A percentile compares a stretch with the other conserved stretches of the same genome.
Conservation (phyloP, 2,797 vertebrate species). For the Halcyon smyrnensis region DNA sequence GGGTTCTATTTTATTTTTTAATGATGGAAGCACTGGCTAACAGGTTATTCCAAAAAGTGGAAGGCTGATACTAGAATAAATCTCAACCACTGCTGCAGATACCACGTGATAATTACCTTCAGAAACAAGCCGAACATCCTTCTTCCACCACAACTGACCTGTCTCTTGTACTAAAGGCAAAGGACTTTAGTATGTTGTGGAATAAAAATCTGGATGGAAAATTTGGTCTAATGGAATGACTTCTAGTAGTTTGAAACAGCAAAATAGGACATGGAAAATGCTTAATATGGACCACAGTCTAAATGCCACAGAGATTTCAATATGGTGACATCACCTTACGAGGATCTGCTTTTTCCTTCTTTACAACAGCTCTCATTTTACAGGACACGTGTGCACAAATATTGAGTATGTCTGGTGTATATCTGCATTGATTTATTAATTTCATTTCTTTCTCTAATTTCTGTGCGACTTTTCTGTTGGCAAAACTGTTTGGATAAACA, state of each 20-base stretch:
- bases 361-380: neutral
- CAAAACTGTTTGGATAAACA: conserved; percentile 67
- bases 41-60: neutral
- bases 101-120: neutral
- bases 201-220: neutral
- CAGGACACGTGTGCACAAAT: neutral
- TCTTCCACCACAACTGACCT: neutral
- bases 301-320: conserved; percentile 28
- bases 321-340: conserved; percentile 33
- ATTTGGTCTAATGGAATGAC: neutral
- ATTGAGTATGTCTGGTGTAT: neutral
- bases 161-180: neutral
- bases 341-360: neutral
- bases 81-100: neutral
- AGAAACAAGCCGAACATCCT: neutral
- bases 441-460: neutral
- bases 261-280: neutral
- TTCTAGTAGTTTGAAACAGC: neutral
- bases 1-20: neutral
- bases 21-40: neutral
- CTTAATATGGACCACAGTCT: neutral
- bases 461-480: neutral
- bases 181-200: neutral
- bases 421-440: neutral
- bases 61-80: neutral